These are phyloP conservation scores for Tethya wilhelma DNA, from an alignment of 37 sponge, comb jelly and placozoan genomes.

Conservation along the genomic window DNA sequence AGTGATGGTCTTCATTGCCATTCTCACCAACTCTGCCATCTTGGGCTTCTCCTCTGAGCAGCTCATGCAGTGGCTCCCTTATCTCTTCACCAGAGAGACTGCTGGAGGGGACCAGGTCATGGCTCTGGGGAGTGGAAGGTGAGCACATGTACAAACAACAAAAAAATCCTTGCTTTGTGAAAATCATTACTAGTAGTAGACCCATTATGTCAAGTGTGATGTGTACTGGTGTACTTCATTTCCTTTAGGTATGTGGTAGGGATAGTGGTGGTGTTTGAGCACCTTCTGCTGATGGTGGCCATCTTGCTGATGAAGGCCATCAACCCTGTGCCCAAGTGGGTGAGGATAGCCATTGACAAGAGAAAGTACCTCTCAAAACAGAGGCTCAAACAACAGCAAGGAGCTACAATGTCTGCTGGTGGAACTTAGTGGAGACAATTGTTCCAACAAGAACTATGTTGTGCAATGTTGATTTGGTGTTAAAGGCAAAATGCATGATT, in stretches of 20 bases:
- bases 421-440: no score
- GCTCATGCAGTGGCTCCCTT: constrained; percentile 82
- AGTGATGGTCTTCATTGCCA: constrained; percentile 68
- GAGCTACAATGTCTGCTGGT: no score
- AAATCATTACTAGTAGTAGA: background rate
- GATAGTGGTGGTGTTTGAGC: constrained; percentile 65
- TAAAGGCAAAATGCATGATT: no score
- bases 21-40: constrained; percentile 88
- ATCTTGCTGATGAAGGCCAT: constrained; percentile 47
- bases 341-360: constrained; percentile 47
- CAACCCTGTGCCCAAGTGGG: constrained; percentile 47
- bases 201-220: background rate
- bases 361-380: constrained; percentile 35
- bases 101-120: constrained; percentile 54
- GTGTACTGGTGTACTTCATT: background rate
- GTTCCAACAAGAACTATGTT: no score
- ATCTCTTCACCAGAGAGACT: constrained; percentile 24
- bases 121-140: constrained; percentile 69
- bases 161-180: background rate
- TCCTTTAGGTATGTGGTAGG: constrained; percentile 59
- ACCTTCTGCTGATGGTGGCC: constrained; percentile 66
- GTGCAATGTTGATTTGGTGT: no score
- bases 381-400: background rate
- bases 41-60: constrained; percentile 87
- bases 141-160: background rate